phyloP scores from a whole-genome alignment of 2,888 invertebrate species.

The Drosophila robusta region DNA sequence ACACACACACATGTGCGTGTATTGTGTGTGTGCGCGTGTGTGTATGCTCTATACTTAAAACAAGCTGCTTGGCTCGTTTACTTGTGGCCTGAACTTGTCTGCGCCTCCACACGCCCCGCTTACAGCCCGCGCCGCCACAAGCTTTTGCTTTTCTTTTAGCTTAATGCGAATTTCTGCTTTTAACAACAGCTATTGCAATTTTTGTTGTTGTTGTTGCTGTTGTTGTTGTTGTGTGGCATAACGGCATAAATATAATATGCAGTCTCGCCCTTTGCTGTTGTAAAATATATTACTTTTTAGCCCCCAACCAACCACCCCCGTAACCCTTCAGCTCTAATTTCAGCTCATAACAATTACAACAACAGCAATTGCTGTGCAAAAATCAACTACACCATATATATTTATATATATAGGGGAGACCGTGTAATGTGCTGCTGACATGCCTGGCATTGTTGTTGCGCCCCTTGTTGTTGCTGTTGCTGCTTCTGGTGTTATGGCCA shows the following conservation, averaged over 20 bases:
- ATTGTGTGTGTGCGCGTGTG: conserved; percentile 12
- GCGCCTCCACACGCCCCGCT: conserved; percentile 23
- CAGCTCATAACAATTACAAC: conserved; percentile 78
- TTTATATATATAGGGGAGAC: conserved; percentile 9
- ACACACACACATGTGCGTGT: conserved; percentile 16
- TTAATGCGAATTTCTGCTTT: conserved; percentile 78
- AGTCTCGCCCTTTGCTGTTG: conserved; percentile 74
- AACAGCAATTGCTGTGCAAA: conserved; percentile 64
- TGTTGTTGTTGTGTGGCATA: conserved; percentile 49
- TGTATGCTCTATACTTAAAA: conserved; percentile 59
- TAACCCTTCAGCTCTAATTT: conserved; percentile 60
- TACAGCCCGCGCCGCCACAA: conserved; percentile 12
- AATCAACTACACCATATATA: conserved; percentile 57
- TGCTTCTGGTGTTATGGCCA: conserved; percentile 47
- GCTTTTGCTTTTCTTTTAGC: conserved; percentile 72
- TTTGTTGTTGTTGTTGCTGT: conserved; percentile 49
- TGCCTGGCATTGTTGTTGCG: conserved; percentile 44
- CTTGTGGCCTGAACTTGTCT: conserved; percentile 74
- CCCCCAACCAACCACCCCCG: neutral
- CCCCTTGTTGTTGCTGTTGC: conserved; percentile 12
- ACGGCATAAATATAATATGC: conserved; percentile 76
- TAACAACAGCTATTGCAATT: conserved; percentile 71
- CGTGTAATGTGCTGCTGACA: conserved; percentile 75
- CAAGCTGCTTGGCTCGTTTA: conserved; percentile 75
- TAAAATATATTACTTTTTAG: conserved; percentile 77